Conservation (phyloP, 1,140 invertebrate species). For the Drosophila fuyamai region DNA sequence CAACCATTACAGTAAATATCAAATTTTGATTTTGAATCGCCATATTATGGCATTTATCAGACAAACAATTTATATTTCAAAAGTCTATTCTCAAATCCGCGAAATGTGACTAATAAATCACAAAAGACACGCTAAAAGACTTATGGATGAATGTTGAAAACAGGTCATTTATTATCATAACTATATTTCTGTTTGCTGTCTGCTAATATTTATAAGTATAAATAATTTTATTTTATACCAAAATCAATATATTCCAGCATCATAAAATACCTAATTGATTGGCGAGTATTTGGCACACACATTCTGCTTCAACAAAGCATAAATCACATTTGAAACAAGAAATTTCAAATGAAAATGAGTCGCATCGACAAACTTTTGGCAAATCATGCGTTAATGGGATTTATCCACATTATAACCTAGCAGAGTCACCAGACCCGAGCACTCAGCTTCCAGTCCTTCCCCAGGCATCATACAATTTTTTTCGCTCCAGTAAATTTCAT, state of each 20-base stretch:
- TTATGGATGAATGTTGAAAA: not conserved
- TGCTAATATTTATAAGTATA: not conserved
- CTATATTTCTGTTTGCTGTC: not conserved
- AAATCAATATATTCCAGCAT: not conserved
- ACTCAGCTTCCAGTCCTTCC: constrained; percentile 9
- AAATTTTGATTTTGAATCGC: not conserved
- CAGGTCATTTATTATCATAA: not conserved
- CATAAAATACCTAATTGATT: constrained; percentile 23
- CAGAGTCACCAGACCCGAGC: constrained; percentile 26
- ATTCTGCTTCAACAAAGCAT: constrained; percentile 11
- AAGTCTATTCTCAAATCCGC: not conserved
- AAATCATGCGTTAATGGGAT: constrained; percentile 53
- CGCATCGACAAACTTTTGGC: constrained; percentile 31
- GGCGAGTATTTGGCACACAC: constrained; percentile 21
- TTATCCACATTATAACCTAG: constrained; percentile 35
- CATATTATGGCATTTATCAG: too few species aligned
- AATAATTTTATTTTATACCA: too few species aligned
- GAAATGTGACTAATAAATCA: not conserved
- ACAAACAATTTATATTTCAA: not conserved
- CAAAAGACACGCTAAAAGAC: not conserved
- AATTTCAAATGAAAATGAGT: constrained; percentile 23
- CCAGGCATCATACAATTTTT: constrained; percentile 15
- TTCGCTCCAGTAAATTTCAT: constrained; percentile 56
- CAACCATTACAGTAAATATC: not conserved
- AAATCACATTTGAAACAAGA: constrained; percentile 18